A percentile compares a stretch with the other conserved stretches of the same genome.
Evolutionary conservation across 2,797 vertebrate genomes (phyloP).

Genomic region (Gallinago nigripennis): DNA sequence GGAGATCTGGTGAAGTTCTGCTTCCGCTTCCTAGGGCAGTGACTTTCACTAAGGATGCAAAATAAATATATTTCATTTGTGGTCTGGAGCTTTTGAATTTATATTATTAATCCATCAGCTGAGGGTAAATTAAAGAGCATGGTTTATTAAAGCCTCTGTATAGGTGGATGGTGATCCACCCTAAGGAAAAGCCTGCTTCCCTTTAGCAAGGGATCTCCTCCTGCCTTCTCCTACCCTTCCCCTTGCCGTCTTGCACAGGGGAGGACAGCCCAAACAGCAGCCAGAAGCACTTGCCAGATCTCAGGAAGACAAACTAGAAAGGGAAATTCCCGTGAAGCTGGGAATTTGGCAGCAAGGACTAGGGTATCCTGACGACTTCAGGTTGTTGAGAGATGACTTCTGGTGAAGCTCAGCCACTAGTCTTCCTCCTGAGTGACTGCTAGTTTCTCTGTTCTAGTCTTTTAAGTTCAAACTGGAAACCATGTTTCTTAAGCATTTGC

Average conservation of each 20-base stretch:
- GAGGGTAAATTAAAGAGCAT: neutral
- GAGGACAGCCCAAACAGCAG: neutral
- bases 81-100: neutral
- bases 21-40: fast-evolving
- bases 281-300: neutral
- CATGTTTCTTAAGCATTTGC: neutral
- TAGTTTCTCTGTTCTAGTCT: neutral
- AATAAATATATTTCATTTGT: neutral
- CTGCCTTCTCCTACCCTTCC: neutral
- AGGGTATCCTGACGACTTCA: neutral
- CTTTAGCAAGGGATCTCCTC: neutral
- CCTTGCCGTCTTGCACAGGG: fast-evolving
- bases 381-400: neutral
- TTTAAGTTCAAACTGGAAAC: neutral
- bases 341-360: neutral
- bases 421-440: neutral
- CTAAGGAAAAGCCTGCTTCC: neutral
- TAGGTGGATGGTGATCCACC: neutral
- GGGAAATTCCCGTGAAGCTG: neutral
- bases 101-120: neutral
- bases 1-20: neutral
- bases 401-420: neutral
- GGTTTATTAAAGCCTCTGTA: neutral
- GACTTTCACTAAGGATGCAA: neutral
- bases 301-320: neutral